phyloP scores from a whole-genome alignment of 1,140 invertebrate genomes.

The Drosophila nikananu region DNA sequence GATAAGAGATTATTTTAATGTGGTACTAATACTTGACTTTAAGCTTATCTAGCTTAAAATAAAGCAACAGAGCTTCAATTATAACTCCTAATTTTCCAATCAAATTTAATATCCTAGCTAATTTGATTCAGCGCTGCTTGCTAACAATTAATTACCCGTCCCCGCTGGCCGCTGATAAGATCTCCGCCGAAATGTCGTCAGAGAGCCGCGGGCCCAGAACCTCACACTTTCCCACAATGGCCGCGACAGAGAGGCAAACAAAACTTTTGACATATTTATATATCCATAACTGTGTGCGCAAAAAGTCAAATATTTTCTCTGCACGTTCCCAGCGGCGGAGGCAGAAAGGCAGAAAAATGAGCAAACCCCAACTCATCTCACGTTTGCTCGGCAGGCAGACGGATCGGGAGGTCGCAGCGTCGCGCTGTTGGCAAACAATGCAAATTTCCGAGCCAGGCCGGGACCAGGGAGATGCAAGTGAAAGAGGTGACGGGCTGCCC shows the following conservation, averaged over 20 bases:
- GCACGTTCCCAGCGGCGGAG: constrained; percentile 61
- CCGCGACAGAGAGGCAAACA: constrained; percentile 57
- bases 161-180: constrained; percentile 16
- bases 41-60: not conserved
- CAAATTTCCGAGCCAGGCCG: constrained; percentile 55
- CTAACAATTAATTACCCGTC: constrained; percentile 31
- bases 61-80: not conserved
- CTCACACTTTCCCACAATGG: constrained; percentile 51
- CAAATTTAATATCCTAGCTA: not conserved
- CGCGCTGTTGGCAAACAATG: constrained; percentile 59
- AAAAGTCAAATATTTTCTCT: constrained; percentile 78
- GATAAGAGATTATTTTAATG: too few relatives aligned
- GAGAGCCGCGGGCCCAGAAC: constrained; percentile 26
- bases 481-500: constrained; percentile 13
- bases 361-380: constrained; percentile 54
- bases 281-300: constrained; percentile 65
- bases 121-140: not conserved
- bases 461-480: constrained; percentile 24
- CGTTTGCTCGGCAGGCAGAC: constrained; percentile 59
- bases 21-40: not conserved
- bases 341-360: constrained; percentile 31
- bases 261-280: constrained; percentile 72
- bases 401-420: constrained; percentile 56
- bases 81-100: not conserved
- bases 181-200: constrained; percentile 24